phyloP scores from a whole-genome alignment of 2,113 vertebrate species.

The Acrocephalus kingi region DNA sequence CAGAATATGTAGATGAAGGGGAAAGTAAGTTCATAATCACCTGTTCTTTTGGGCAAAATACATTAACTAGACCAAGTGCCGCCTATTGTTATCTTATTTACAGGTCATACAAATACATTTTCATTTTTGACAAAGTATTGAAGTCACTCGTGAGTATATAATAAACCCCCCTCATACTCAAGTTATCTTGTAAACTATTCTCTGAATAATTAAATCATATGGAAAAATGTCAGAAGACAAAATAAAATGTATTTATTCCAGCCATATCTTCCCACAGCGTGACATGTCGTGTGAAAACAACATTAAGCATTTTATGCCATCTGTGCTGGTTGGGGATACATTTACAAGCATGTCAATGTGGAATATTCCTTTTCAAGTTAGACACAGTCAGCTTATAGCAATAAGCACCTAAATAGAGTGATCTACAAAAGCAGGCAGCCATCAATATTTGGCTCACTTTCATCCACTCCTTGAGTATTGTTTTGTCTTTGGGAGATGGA shows the following conservation, averaged over 20 bases:
- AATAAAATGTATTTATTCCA: conserved; percentile 78
- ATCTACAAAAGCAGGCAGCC: conserved; percentile 28
- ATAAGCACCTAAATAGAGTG: conserved; percentile 22
- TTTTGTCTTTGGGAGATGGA: background rate
- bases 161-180: conserved; percentile 42
- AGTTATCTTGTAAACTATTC: conserved; percentile 17
- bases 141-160: conserved; percentile 39
- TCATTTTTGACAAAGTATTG: conserved; percentile 35
- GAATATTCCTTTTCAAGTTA: conserved; percentile 60
- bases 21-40: conserved; percentile 68
- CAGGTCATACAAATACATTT: conserved; percentile 48
- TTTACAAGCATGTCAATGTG: conserved; percentile 58
- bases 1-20: conserved; percentile 25
- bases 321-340: conserved; percentile 66
- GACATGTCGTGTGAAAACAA: conserved; percentile 72
- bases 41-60: conserved; percentile 66
- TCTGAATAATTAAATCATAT: conserved; percentile 76
- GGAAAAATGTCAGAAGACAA: conserved; percentile 74
- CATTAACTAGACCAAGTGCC: conserved; percentile 59
- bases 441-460: background rate
- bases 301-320: conserved; percentile 76
- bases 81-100: conserved; percentile 69
- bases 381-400: conserved; percentile 39
- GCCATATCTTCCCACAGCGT: conserved; percentile 71
- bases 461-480: background rate